Conservation (phyloP, 2,113 vertebrate species). For the Calypte anna region DNA sequence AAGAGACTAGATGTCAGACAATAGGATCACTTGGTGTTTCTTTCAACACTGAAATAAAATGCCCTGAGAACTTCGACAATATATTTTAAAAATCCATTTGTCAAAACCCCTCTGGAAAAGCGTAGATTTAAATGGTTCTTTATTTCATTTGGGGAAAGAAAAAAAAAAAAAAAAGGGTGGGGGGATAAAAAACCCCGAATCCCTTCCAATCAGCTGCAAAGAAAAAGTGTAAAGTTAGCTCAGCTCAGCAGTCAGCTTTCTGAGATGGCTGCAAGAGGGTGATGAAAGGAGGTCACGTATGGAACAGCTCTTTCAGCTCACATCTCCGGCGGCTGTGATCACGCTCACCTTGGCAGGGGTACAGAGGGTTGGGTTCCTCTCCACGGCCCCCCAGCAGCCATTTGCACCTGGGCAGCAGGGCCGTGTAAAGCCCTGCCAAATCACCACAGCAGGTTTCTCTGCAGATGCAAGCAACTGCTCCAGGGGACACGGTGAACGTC, state of each 20-base stretch:
- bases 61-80: fast-evolving
- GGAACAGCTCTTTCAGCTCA: not conserved
- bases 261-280: not conserved
- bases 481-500: not conserved
- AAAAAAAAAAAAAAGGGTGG: too few species aligned
- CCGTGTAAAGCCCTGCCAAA: not conserved
- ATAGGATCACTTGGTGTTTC: not conserved
- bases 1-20: not conserved
- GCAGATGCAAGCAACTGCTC: slow-evolving; percentile 11
- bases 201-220: not conserved
- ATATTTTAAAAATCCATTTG: not conserved
- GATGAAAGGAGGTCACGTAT: slow-evolving; percentile 30
- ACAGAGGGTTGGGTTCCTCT: not conserved
- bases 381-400: not conserved
- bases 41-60: not conserved
- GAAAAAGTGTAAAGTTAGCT: not conserved
- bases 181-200: not conserved
- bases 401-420: not conserved
- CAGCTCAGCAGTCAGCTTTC: not conserved
- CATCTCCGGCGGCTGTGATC: not conserved
- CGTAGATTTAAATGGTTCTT: not conserved
- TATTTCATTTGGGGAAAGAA: not conserved
- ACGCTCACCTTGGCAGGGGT: not conserved
- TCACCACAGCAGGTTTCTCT: not conserved
- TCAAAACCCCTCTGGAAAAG: not conserved